Evolutionary conservation across 1,140 invertebrate species (phyloP), one percentile per base, ranked within the genome.

Genomic region (Drosophila obscura): DNA sequence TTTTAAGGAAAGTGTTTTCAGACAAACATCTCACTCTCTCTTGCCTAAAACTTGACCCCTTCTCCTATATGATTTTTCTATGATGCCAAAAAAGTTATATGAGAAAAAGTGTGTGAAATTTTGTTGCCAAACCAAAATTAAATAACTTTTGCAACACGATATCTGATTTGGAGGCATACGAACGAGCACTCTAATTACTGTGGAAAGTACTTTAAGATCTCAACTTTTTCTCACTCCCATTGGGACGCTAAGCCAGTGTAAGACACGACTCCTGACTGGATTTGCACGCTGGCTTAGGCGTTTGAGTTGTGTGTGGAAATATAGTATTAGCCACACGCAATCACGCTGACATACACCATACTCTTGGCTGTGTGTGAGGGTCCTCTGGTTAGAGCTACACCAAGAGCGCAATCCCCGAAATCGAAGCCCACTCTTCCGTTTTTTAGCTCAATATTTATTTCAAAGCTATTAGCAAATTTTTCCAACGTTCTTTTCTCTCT

Each of bases 221-320:
- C 35, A 16, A 26, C n/a, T 44, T 11, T 31, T 4, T n/a, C 13
- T 19, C 58, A 41, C 24, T 53, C 41, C 45, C 56, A 57, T 65
- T 75, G 65, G n/a, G 56, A 28, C 28, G 50, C 44, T 74, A 77
- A 77, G 64, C 64, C 59, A 77, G 35, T 60, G 41, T n/a, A 63
- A 74, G 19, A 60, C 64, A 64, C 55, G 64, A 69, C 59, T 74
- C 16, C 44, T 45, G 15, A 26, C 59, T 59, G 44, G 69, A 77
- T 74, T 74, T 69, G 69, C 71, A 74, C 67, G 58, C 41, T 26
- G 73, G 74, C 73, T 74, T 74, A 77, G 41, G 64, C 59, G 55
- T n/a, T 46, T 74, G 64, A 77, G 74, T 74, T 69, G 69, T 74
- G 71, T 74, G 64, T 74, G 59, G 64, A 73, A 77, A 74, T 74